A percentile compares a stretch with the other conserved stretches of the same genome.
Conservation (phyloP, 2,797 vertebrate species). For the Pangasius mekongensis region DNA sequence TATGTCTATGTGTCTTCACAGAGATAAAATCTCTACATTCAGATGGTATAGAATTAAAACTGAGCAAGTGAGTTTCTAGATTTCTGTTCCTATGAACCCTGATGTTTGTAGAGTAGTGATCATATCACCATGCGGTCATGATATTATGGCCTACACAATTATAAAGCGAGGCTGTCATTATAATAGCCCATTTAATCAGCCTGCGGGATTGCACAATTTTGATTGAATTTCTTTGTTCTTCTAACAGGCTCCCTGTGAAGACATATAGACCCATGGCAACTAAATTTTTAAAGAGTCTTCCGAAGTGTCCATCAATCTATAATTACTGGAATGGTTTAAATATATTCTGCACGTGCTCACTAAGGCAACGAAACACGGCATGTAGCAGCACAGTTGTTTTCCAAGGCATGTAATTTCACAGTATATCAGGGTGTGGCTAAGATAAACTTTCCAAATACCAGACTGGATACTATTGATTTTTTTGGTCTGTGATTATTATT, state of each 20-base stretch:
- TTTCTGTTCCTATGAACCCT: neutral
- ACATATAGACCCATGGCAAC: neutral
- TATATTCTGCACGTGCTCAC: constrained; percentile 7
- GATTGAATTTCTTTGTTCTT: constrained; percentile 17
- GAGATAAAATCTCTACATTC: neutral
- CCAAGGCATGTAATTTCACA: neutral
- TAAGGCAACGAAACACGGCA: neutral
- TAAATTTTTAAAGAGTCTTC: constrained; percentile 14
- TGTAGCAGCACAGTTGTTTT: neutral
- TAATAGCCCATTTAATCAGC: constrained; percentile 12
- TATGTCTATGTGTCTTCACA: neutral
- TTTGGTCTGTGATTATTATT: neutral
- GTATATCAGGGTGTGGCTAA: neutral
- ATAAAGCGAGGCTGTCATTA: neutral
- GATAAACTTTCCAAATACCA: neutral
- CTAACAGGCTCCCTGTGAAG: constrained; percentile 21
- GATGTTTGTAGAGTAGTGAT: constrained; percentile 1
- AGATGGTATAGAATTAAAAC: neutral
- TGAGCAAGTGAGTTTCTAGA: neutral
- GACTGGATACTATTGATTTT: neutral
- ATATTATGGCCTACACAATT: constrained; percentile 7
- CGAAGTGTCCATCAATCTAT: constrained; percentile 14
- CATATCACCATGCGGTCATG: neutral
- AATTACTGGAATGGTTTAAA: neutral
- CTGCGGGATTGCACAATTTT: neutral